Evolutionary conservation across 1,140 invertebrate genomes (phyloP).

Genomic region (Eufriesea mexicana): DNA sequence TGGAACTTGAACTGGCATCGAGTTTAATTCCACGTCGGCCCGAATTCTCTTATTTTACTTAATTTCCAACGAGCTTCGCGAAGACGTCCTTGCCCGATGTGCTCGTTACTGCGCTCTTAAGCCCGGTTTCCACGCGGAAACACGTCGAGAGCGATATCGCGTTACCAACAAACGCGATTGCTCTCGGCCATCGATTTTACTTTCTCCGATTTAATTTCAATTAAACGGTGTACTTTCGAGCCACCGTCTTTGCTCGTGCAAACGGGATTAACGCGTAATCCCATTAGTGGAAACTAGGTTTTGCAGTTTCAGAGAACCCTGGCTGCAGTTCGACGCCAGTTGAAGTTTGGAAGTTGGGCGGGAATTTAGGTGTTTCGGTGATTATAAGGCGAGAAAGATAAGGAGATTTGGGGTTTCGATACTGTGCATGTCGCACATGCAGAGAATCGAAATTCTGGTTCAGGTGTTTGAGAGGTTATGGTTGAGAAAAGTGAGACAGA

Average conservation of each 20-base stretch:
- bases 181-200: background rate
- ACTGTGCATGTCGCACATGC: no score
- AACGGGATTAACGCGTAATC: constrained; percentile 7
- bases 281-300: background rate
- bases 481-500: no score
- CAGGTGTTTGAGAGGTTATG: no score
- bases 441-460: no score
- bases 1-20: no score
- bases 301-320: background rate
- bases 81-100: background rate
- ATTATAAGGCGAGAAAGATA: background rate
- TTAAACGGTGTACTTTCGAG: background rate
- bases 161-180: background rate
- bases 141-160: background rate
- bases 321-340: no score
- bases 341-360: background rate
- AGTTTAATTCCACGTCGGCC: background rate
- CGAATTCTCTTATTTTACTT: background rate
- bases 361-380: background rate
- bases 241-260: background rate
- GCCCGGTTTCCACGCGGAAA: background rate
- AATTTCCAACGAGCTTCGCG: background rate
- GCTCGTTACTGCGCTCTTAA: background rate
- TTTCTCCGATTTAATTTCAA: constrained; percentile 3
- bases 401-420: background rate